Percentiles rank a stretch among this genome's conserved stretches.
These are phyloP conservation scores for Matsumyia berberina DNA, from an alignment of 2,888 invertebrate species.

Conservation along the genomic window DNA sequence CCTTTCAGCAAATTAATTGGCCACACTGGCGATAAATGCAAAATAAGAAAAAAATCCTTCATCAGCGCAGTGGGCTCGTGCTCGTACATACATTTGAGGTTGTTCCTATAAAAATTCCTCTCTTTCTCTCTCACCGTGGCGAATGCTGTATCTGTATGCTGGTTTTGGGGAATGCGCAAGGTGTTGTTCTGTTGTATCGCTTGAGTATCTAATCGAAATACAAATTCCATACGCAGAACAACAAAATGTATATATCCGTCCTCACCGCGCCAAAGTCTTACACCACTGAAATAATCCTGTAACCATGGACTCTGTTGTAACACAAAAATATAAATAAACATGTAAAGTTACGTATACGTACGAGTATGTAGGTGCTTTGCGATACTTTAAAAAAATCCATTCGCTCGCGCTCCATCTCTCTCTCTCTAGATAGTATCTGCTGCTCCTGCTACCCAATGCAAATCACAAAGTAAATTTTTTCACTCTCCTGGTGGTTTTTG, in stretches of 20 bases:
- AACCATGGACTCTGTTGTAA: not conserved
- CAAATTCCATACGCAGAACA: not conserved
- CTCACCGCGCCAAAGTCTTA: too few relatives aligned
- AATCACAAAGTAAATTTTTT: not conserved
- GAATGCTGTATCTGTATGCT: too few relatives aligned
- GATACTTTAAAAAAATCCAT: too few relatives aligned
- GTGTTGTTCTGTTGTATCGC: not conserved
- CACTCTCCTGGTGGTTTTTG: conserved; percentile 11
- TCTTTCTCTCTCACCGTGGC: too few relatives aligned
- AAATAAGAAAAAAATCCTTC: not conserved
- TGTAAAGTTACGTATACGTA: conserved; percentile 4
- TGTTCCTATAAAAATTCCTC: not conserved
- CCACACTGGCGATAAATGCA: not conserved
- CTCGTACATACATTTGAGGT: not conserved
- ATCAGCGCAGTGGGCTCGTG: not conserved
- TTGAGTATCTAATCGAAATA: not conserved
- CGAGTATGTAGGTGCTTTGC: too few relatives aligned
- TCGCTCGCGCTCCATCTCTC: too few relatives aligned
- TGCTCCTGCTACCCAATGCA: too few relatives aligned
- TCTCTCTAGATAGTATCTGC: not conserved
- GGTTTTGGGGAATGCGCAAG: conserved; percentile 5
- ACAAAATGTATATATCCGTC: not conserved
- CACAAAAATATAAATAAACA: conserved; percentile 19
- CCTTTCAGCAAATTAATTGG: not conserved
- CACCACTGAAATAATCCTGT: too few relatives aligned